Evolutionary conservation across 2,888 invertebrate species (phyloP), one percentile per base, ranked within the genome.

Genomic region (Eurytoma adleriae): DNA sequence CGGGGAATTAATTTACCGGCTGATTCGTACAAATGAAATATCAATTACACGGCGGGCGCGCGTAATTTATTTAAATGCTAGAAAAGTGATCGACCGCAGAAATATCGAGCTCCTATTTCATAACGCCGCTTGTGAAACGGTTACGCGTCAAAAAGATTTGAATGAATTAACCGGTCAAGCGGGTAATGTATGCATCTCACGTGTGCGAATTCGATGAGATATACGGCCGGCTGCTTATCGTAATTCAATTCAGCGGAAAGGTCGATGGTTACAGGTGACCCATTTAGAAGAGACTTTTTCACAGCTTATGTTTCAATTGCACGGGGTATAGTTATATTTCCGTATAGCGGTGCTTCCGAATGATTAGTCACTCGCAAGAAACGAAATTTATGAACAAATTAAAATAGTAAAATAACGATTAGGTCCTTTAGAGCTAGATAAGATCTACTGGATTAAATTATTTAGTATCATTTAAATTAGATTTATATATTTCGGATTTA

Each of bases 81-180:
- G 68, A 68, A 68, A 54, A 68, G 24, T 16, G 52, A 54, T 52
- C 52, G 54, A 7, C 54, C 54, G 20, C 14, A 52, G 27, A 52
- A 24, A 27, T 68, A 54, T 27, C 61, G 27, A 61, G 61, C 27
- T 61, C 16, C 61, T 14, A 14, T 16, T 20, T 61, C 61, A 27
- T 14, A 14, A 61, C 14, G 4, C 13, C 27, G 20, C 67, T 68
- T 68, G 48, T 54, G 67, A 68, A 24, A 68, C 67, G 7, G 0
- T 54, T 18, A 10, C 16, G 54, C 5, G 27, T 14, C 12, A 62
- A 68, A 68, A 68, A 27, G 54, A 27, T 24, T 27, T 68, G 68
- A 68, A 68, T 68, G 24, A 68, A 68, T 68, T 20, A 50, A 24
- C n/a, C 40, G 27, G 0, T 10, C 27, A 12, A 13, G 27, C 54